A percentile compares a stretch with the other conserved stretches of the same genome.
Evolutionary conservation across 2,113 vertebrate genomes (phyloP).

Genomic region (Cyanoderma ruficeps): DNA sequence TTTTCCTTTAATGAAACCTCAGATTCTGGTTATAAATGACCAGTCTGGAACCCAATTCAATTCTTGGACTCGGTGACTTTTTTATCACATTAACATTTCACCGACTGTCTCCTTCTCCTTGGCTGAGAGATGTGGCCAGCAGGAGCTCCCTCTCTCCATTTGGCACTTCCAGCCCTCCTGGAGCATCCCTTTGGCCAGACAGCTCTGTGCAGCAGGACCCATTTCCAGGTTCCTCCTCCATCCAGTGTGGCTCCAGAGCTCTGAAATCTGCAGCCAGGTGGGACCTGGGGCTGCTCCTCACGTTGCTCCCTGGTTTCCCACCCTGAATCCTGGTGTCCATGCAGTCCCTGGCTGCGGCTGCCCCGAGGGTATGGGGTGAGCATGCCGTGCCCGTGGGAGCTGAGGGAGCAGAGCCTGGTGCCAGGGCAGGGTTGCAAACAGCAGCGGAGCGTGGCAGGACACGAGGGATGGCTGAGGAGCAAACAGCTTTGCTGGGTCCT

Average conservation of each 20-base stretch:
- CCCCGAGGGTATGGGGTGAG: neutral
- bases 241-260: neutral
- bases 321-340: neutral
- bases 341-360: neutral
- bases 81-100: neutral
- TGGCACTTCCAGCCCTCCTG: neutral
- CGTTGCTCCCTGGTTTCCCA: rapidly evolving
- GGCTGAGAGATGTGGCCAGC: neutral
- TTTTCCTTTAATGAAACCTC: constrained; percentile 14
- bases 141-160: neutral
- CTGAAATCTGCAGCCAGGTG: neutral
- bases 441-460: rapidly evolving
- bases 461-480: neutral
- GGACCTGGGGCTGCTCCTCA: neutral
- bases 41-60: neutral
- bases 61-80: neutral
- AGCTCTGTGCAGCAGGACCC: neutral
- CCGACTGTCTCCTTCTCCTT: neutral
- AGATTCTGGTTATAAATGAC: neutral
- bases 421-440: neutral
- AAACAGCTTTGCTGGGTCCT: neutral
- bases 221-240: neutral
- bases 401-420: neutral
- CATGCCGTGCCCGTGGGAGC: rapidly evolving
- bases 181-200: neutral